Evolutionary conservation across 1,140 invertebrate species (phyloP).

Genomic region (Zaprionus gabonicus): DNA sequence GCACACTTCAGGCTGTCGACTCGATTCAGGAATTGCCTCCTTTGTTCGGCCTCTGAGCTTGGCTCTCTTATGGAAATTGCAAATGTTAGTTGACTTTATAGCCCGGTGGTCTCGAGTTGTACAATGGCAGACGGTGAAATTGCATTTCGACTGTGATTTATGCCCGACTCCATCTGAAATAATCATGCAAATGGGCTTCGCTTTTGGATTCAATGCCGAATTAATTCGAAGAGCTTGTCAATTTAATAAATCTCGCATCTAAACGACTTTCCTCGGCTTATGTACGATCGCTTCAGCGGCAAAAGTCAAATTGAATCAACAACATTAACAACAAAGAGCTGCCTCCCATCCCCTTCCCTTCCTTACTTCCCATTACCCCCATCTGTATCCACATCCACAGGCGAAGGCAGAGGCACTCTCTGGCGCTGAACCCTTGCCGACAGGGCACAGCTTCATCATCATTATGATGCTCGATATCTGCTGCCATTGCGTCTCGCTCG

Average conservation of each 20-base stretch:
- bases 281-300: constrained; percentile 42
- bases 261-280: constrained; percentile 63
- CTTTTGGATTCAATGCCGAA: constrained; percentile 56
- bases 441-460: constrained; percentile 74
- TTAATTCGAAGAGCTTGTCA: constrained; percentile 75
- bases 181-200: constrained; percentile 45
- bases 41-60: constrained; percentile 8
- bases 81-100: constrained; percentile 35
- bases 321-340: constrained; percentile 73
- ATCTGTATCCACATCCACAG: neutral
- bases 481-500: constrained; percentile 22
- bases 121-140: neutral
- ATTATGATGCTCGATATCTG: constrained; percentile 78
- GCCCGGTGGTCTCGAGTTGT: neutral
- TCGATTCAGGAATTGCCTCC: neutral
- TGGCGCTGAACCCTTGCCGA: constrained; percentile 57
- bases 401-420: neutral
- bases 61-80: constrained; percentile 13
- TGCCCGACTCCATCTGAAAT: constrained; percentile 15
- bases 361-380: neutral
- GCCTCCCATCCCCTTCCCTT: neutral
- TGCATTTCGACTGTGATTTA: constrained; percentile 21
- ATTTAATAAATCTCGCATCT: constrained; percentile 65
- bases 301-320: constrained; percentile 81
- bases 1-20: neutral